phyloP scores from a whole-genome alignment of 1,140 invertebrate species.

The Diploscapter pachys region DNA sequence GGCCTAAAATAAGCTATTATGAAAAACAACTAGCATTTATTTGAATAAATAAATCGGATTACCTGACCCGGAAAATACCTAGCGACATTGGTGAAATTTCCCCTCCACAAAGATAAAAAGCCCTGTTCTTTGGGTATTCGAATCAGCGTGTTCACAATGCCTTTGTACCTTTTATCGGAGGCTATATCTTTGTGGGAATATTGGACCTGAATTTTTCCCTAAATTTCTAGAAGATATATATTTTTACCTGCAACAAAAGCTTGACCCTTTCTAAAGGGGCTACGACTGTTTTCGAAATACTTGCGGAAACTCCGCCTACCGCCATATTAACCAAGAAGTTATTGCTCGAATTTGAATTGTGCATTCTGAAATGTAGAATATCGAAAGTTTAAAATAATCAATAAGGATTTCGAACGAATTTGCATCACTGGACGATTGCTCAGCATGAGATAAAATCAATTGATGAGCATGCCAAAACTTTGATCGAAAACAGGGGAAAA shows the following conservation, averaged over 20 bases:
- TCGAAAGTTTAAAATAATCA: too few species aligned
- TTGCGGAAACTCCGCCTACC: conserved; percentile 26
- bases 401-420: too few species aligned
- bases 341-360: too few species aligned
- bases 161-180: conserved; percentile 36
- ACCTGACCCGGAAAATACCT: conserved; percentile 74
- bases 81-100: conserved; percentile 22
- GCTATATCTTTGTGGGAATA: conserved; percentile 32
- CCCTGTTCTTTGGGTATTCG: conserved; percentile 27
- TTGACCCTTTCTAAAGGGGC: conserved; percentile 89
- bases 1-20: neutral
- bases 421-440: too few species aligned
- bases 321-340: neutral
- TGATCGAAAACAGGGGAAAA: too few species aligned
- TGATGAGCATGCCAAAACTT: too few species aligned
- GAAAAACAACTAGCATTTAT: too few species aligned
- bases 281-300: conserved; percentile 63
- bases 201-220: conserved; percentile 24
- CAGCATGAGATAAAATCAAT: too few species aligned
- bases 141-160: conserved; percentile 20
- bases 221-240: conserved; percentile 64
- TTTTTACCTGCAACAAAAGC: conserved; percentile 70
- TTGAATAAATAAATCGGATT: too few species aligned
- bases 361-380: too few species aligned
- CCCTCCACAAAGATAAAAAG: conserved; percentile 25